A percentile compares a stretch with the other conserved stretches of the same genome.
phyloP scores from a whole-genome alignment of 2,888 invertebrate genomes.

The Sarcophaga carnaria region DNA sequence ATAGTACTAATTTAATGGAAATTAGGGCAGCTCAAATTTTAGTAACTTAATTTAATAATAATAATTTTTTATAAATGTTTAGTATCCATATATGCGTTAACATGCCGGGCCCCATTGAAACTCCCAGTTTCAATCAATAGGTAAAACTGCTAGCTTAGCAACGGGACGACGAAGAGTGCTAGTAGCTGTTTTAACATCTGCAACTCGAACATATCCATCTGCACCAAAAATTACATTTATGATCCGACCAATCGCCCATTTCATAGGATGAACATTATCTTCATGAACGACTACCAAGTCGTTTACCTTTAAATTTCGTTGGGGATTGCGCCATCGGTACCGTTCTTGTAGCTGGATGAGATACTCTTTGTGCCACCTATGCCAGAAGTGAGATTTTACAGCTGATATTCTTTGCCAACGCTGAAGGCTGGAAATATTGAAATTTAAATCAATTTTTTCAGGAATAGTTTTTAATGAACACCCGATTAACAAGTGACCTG shows the following conservation, averaged over 20 bases:
- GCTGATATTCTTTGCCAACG: conserved; percentile 41
- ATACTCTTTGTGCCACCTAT: conserved; percentile 44
- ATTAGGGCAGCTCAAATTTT: too few relatives aligned
- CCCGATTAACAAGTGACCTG: too few relatives aligned
- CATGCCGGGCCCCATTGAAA: too few relatives aligned
- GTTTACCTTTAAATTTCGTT: conserved; percentile 19
- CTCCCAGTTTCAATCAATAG: neutral
- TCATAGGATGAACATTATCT: conserved; percentile 37
- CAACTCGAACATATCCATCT: conserved; percentile 54
- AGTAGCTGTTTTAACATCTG: conserved; percentile 38
- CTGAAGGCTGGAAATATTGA: conserved; percentile 8
- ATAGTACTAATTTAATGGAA: neutral
- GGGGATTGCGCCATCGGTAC: neutral
- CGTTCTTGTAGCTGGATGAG: conserved; percentile 33
- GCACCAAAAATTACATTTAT: neutral
- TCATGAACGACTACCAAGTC: conserved; percentile 41
- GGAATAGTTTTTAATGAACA: too few relatives aligned
- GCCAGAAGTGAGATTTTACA: conserved; percentile 47
- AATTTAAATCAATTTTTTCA: conserved; percentile 19
- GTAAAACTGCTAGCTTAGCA: conserved; percentile 50
- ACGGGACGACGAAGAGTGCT: conserved; percentile 38
- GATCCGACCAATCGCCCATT: conserved; percentile 50
- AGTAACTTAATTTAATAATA: too few relatives aligned
- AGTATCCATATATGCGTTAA: too few relatives aligned
- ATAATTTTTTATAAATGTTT: too few relatives aligned